phyloP scores from a whole-genome alignment of 2,797 vertebrate genomes.

The Macroramphosus scolopax region DNA sequence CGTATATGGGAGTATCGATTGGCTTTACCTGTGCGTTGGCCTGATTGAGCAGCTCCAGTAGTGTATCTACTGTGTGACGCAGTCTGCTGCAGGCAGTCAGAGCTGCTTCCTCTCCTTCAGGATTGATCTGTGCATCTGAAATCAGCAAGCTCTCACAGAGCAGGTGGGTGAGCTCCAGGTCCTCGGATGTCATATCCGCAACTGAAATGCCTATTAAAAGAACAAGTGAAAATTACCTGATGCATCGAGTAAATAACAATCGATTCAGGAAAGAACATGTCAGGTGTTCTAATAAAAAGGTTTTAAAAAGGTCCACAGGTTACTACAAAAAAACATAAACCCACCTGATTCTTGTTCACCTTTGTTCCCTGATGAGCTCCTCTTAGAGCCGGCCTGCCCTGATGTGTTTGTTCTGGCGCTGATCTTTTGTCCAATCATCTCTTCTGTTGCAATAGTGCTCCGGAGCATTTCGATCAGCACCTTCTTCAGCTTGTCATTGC shows the following conservation, averaged over 20 bases:
- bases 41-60: constrained; percentile 87
- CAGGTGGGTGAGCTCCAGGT: constrained; percentile 85
- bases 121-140: constrained; percentile 75
- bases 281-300: no score
- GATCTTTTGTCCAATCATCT: constrained; percentile 82
- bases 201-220: constrained; percentile 44
- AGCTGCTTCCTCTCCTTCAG: constrained; percentile 82
- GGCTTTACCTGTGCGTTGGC: constrained; percentile 84
- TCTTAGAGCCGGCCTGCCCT: constrained; percentile 22
- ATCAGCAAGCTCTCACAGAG: constrained; percentile 90
- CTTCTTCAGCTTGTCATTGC: constrained; percentile 81
- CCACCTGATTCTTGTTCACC: constrained; percentile 67
- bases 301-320: background rate
- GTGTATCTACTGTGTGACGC: constrained; percentile 81
- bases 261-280: no score
- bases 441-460: constrained; percentile 78
- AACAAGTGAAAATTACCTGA: background rate
- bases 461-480: constrained; percentile 84
- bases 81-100: constrained; percentile 80
- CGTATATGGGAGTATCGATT: background rate
- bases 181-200: constrained; percentile 65
- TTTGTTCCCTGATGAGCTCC: constrained; percentile 32
- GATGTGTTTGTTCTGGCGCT: constrained; percentile 57
- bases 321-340: background rate
- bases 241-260: background rate